Evolutionary conservation across 2,797 vertebrate species (phyloP), one percentile per base, ranked within the genome.

Genomic region (Ctenosaura bakeri): DNA sequence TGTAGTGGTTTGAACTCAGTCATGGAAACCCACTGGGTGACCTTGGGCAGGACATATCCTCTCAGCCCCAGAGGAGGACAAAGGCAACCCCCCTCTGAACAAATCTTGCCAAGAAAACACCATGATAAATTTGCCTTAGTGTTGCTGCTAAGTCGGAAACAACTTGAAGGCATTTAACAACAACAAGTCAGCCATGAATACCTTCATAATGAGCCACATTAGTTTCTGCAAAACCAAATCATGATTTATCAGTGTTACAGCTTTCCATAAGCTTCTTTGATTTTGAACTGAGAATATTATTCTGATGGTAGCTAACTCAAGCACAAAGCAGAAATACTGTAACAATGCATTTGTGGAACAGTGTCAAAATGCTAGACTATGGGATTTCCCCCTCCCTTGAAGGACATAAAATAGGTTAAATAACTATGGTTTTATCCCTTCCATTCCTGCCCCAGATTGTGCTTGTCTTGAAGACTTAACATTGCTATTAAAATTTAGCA

Each of bases 401-500:
- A 83, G 83, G 66, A 89, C 64, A 79, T 50, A 83, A 80, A 22
- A 74, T 1, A 76, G 0, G 2, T 32, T 89, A 85, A 91, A 87
- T 82, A 76, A 20, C 56, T 83, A 42, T 81, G 71, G 24, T 26
- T 91, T 89, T 84, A 1, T 91, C 83, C 29, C 9, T 92, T 56
- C 89, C 20, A 50, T 73, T 85, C 46, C 52, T 90, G 46, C 54
- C 52, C 59, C 62, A 87, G 84, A 78, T 88, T 88, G 90, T 88
- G 62, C 86, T 52, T 90, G 69, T 91, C 66, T 80, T 81, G 77
- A 14, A 93, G 78, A 69, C 20, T 86, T 91, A 88, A 32, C 26
- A 18, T 79, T 80, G 38, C 77, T 88, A 81, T 89, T 92, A 92
- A 89, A 86, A 91, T 91, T 90, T 88, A 0, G n/a, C 81, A 91